phyloP scores from a whole-genome alignment of 2,797 vertebrate species.

The Liasis olivaceus region DNA sequence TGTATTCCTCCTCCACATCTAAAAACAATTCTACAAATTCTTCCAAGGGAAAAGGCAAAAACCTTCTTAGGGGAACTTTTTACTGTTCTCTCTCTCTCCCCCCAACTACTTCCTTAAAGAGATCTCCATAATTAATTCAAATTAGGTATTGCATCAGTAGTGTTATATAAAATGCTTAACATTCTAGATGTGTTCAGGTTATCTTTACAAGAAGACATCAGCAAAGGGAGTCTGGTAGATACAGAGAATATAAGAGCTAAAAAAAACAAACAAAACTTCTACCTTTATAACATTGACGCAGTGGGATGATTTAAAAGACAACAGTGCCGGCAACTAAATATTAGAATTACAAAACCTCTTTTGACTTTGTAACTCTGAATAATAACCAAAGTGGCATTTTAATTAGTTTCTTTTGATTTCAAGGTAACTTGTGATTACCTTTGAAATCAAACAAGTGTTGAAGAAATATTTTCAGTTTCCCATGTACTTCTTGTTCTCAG shows the following conservation, averaged over 20 bases:
- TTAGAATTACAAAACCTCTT: not conserved
- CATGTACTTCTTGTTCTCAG: not conserved
- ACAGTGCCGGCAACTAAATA: constrained; percentile 12
- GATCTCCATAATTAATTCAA: not conserved
- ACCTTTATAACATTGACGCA: not conserved
- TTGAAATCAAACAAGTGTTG: not conserved
- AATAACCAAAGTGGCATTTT: constrained; percentile 10
- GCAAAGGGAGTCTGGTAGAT: not conserved
- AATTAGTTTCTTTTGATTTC: constrained; percentile 10
- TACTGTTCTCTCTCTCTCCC: not conserved
- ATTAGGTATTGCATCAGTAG: not conserved
- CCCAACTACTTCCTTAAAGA: not conserved
- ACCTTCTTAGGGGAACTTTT: not conserved
- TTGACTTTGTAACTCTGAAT: not conserved
- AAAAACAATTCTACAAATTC: not conserved
- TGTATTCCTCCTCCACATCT: not conserved
- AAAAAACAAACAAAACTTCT: not conserved
- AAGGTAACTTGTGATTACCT: not conserved
- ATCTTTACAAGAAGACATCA: not conserved
- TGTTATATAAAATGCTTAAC: constrained; percentile 9
- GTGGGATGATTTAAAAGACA: constrained; percentile 11
- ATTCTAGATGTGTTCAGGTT: not conserved
- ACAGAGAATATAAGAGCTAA: not conserved
- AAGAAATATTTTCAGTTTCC: not conserved
- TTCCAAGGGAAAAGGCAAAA: not conserved